Base-by-base conservation (phyloP, 2,113 vertebrate species). In the Oryzias curvinotus region DNA sequence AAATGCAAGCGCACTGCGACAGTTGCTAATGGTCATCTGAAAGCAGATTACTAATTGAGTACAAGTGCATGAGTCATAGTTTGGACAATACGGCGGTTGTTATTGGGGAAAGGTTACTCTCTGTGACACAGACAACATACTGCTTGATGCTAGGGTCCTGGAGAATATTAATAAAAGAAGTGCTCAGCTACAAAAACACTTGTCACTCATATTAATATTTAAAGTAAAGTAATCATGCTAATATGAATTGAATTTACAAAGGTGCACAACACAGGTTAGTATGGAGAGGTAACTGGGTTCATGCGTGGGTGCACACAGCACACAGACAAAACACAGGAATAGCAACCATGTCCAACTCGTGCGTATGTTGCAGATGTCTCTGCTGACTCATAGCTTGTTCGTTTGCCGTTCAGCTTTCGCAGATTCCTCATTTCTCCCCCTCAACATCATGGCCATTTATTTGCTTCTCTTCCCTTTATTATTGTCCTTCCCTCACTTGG, bases 321-420 rank as follows among this genome's bases (percentile, higher is more conserved):
- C 78, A 78, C 71, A 87, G 75, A 84, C 82, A 82, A 77, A 77
- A 77, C 83, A 71, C 85, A 71, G 77, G 79, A 88, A 87, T 85
- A 84, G 83, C 72, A 82, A 64, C 73, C 72, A 46, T 84, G 86
- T 84, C 73, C 75, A 75, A 67, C 19, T 7, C 36, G 60, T 58
- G 65, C 62, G 52, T 62, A 71, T 63, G 62, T 25, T 82, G 77
- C 88, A 86, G 74, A 83, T 84, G 89, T 86, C 86, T 87, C 77
- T 80, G 71, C 89, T 91, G 91, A 92, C 82, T 91, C 90, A 90
- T 68, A 62, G 73, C 77, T 74, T 42, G 78, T 73, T 82, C 72
- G 65, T 85, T 90, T 83, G 87, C 89, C 89, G 85, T 89, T 87
- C 73, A 75, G 82, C 79, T 76, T 86, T 85, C 82, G 81, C 79